Conservation (phyloP, 2,797 vertebrate genomes). For the Neostethus bicornis region DNA sequence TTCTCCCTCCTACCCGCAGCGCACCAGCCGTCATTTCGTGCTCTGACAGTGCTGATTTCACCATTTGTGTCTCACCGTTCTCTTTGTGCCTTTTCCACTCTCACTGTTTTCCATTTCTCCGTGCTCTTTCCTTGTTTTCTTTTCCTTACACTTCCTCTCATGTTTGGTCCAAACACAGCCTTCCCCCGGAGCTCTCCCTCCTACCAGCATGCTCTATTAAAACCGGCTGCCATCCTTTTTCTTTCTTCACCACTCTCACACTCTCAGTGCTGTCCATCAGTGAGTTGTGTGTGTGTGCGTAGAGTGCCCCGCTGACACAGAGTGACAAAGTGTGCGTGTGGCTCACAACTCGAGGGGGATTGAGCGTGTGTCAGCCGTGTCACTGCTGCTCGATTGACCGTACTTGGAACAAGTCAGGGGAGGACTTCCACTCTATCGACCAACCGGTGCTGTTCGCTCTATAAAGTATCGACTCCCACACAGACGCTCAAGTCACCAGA, state of each 20-base stretch:
- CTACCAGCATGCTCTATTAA: slow-evolving; percentile 50
- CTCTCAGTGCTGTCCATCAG: slow-evolving; percentile 55
- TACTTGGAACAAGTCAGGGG: slow-evolving; percentile 71
- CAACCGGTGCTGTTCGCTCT: slow-evolving; percentile 62
- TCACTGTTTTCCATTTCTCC: slow-evolving; percentile 2
- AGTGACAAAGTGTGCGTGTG: slow-evolving; percentile 18
- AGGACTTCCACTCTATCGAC: slow-evolving; percentile 78
- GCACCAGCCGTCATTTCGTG: slow-evolving; percentile 45
- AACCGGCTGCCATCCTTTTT: slow-evolving; percentile 38
- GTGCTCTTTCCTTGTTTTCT: neutral
- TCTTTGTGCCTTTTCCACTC: slow-evolving; percentile 4
- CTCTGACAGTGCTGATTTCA: slow-evolving; percentile 67
- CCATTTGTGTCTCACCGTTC: slow-evolving; percentile 57
- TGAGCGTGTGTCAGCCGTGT: slow-evolving; percentile 66
- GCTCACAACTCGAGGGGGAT: slow-evolving; percentile 47
- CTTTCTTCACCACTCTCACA: slow-evolving; percentile 44
- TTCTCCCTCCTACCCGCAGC: slow-evolving; percentile 24
- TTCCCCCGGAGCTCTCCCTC: slow-evolving; percentile 35
- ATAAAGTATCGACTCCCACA: slow-evolving; percentile 74
- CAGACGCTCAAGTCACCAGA: slow-evolving; percentile 60
- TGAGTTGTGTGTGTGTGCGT: slow-evolving; percentile 7
- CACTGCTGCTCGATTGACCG: slow-evolving; percentile 71
- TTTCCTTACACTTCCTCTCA: slow-evolving; percentile 14
- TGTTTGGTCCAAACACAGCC: slow-evolving; percentile 28
- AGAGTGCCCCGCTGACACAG: slow-evolving; percentile 29